Conservation (phyloP, 64 coral and sea anemone species). For the Hydrozoanthus tunicans region DNA sequence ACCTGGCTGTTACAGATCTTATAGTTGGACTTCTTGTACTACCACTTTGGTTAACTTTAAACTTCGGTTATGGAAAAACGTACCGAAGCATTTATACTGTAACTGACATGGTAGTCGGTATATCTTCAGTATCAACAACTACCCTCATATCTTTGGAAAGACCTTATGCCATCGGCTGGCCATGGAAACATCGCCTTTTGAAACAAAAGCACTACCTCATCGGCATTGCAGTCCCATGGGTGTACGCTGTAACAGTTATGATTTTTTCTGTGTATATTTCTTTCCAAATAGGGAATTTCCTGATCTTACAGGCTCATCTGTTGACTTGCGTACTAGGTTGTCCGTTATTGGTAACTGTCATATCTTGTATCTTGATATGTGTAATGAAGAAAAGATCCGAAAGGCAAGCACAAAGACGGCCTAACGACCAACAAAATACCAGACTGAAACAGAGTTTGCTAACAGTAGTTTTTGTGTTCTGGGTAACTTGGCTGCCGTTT, state of each 20-base stretch:
- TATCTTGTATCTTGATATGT: no score
- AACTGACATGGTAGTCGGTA: background rate
- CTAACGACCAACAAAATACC: no score
- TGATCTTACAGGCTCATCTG: background rate
- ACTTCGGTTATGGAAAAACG: background rate
- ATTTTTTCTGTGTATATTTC: background rate
- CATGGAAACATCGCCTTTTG: constrained; percentile 3
- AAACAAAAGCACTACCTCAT: background rate
- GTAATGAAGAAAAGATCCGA: no score
- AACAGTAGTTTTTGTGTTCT: no score
- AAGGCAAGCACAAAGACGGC: no score
- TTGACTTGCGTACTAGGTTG: background rate
- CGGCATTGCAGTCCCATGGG: background rate
- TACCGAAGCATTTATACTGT: background rate
- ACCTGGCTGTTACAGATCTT: constrained; percentile 7
- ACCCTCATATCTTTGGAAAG: no score
- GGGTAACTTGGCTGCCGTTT: background rate
- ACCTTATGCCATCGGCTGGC: background rate
- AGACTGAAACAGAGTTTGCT: no score
- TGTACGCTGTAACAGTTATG: background rate
- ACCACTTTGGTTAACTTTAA: background rate
- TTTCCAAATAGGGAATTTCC: background rate
- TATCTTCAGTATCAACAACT: no score
- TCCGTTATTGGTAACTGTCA: no score
- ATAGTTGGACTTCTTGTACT: background rate